phyloP scores from a whole-genome alignment of 2,113 vertebrate species.

The Rhinolophus sinicus region DNA sequence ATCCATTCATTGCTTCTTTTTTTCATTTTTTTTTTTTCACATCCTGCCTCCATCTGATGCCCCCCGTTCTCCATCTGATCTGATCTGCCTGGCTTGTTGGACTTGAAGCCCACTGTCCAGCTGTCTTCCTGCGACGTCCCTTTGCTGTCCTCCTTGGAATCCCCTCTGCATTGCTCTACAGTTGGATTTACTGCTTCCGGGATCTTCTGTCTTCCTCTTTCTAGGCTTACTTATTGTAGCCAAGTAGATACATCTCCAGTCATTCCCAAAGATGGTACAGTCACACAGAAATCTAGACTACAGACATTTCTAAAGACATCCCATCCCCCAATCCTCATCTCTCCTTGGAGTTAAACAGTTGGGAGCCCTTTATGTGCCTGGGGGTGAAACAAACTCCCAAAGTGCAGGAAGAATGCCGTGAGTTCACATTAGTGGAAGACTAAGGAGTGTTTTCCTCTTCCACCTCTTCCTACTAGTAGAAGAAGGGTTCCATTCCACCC shows the following conservation, averaged over 20 bases:
- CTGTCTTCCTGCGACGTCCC: background rate
- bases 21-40: background rate
- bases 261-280: background rate
- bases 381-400: background rate
- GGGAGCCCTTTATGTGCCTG: background rate
- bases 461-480: background rate
- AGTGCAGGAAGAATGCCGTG: background rate
- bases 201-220: background rate
- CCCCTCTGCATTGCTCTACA: background rate
- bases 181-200: background rate
- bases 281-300: slow-evolving; percentile 8
- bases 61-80: background rate
- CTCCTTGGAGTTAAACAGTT: background rate
- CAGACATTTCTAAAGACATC: background rate
- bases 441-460: background rate
- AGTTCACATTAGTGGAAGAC: background rate
- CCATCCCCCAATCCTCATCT: accelerated
- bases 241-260: background rate
- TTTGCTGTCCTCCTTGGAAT: background rate
- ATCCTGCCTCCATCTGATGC: background rate
- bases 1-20: background rate
- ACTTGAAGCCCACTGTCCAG: background rate
- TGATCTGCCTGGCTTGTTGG: background rate
- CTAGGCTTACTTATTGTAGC: background rate
- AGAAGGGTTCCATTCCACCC: background rate